Evolutionary conservation across 1,140 invertebrate genomes (phyloP).

Genomic region (Paramacrobiotus metropolitanus): DNA sequence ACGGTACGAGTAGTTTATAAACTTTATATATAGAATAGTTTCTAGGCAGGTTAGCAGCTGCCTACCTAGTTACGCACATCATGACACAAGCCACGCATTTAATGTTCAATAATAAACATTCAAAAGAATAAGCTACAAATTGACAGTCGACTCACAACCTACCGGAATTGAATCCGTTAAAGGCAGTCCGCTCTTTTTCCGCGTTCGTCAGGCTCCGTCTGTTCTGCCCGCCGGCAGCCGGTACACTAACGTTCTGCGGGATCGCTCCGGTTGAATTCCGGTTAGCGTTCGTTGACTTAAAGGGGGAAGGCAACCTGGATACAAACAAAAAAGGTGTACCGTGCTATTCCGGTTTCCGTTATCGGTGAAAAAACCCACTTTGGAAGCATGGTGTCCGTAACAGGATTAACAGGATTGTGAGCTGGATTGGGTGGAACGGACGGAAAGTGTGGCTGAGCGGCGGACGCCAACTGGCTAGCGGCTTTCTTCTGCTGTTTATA

Average conservation of each 20-base stretch:
- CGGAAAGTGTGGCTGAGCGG: neutral
- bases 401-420: no score
- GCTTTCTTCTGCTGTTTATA: constrained; percentile 53
- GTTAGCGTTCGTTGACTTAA: constrained; percentile 14
- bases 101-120: no score
- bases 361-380: neutral
- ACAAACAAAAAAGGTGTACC: neutral
- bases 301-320: constrained; percentile 17
- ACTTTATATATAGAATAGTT: no score
- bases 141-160: no score
- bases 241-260: constrained; percentile 11
- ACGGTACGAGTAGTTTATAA: no score
- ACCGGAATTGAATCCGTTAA: neutral
- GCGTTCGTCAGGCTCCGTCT: neutral
- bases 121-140: no score
- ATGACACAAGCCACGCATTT: no score
- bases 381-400: neutral
- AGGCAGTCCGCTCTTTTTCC: neutral
- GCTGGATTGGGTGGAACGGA: neutral
- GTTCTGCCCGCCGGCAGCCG: constrained; percentile 10
- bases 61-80: no score
- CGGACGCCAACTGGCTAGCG: neutral
- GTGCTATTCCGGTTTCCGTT: no score
- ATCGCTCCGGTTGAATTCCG: constrained; percentile 13
- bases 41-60: no score